phyloP scores from a whole-genome alignment of 2,888 invertebrate genomes.

The Chloromyia formosa region DNA sequence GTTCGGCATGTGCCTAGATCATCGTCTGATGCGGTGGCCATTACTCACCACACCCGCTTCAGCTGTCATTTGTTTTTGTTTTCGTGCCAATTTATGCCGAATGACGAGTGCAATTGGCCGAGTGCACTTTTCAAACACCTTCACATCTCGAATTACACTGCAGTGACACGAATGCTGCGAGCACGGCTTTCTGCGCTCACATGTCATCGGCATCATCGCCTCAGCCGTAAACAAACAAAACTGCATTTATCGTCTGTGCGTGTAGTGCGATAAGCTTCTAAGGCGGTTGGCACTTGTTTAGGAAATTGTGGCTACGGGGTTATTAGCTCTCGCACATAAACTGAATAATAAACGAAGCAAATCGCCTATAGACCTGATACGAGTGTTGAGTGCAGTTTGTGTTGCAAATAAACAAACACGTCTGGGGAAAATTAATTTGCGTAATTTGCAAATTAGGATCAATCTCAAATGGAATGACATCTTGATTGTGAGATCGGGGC shows the following conservation, averaged over 20 bases:
- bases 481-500: no score
- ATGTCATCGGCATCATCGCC: neutral
- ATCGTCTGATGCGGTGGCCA: neutral
- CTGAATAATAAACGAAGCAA: neutral
- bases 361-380: no score
- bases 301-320: constrained; percentile 1
- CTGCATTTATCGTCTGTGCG: neutral
- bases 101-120: neutral
- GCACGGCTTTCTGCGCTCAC: no score
- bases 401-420: no score
- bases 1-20: neutral
- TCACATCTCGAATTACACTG: no score
- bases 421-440: no score
- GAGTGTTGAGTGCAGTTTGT: no score
- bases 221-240: neutral
- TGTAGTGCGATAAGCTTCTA: neutral
- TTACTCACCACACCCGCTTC: constrained; percentile 7
- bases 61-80: constrained; percentile 20
- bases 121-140: neutral
- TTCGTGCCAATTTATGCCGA: neutral
- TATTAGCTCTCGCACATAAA: neutral
- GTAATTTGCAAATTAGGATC: no score
- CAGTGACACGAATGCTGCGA: no score
- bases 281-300: neutral
- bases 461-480: no score